Conservation (phyloP, 23 tunicate genomes). For the Botrylloides violaceus region DNA sequence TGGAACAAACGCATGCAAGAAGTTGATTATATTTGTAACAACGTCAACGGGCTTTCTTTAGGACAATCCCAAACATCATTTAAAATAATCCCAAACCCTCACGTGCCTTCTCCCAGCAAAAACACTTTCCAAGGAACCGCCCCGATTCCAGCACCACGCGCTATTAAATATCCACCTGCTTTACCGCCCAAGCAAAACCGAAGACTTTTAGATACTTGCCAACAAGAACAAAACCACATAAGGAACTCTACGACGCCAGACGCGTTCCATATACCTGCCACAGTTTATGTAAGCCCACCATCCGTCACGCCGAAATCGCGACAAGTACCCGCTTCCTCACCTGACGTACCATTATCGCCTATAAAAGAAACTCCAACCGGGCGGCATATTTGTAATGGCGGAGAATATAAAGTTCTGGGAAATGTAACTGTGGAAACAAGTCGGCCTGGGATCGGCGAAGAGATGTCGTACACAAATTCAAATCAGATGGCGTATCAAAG, state of each 20-base stretch:
- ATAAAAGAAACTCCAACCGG: conserved; percentile 17
- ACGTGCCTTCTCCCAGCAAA: conserved; percentile 29
- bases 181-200: conserved; percentile 14
- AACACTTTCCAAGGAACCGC: conserved; percentile 14
- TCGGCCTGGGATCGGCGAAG: no score
- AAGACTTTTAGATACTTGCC: neutral
- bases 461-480: no score
- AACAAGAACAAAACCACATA: no score
- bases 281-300: neutral
- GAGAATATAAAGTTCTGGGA: neutral
- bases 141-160: conserved; percentile 85
- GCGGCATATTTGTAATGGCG: neutral
- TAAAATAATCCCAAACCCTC: conserved; percentile 22
- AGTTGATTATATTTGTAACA: neutral
- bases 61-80: conserved; percentile 19
- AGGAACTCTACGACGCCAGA: neutral
- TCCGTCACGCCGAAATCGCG: neutral
- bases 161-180: conserved; percentile 42
- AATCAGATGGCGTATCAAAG: no score
- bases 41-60: neutral
- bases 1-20: neutral
- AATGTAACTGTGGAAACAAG: neutral
- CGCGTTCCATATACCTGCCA: neutral
- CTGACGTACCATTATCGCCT: neutral
- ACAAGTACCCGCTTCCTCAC: neutral